phyloP scores from a whole-genome alignment of 2,888 invertebrate genomes.

The Artemia sinica region DNA sequence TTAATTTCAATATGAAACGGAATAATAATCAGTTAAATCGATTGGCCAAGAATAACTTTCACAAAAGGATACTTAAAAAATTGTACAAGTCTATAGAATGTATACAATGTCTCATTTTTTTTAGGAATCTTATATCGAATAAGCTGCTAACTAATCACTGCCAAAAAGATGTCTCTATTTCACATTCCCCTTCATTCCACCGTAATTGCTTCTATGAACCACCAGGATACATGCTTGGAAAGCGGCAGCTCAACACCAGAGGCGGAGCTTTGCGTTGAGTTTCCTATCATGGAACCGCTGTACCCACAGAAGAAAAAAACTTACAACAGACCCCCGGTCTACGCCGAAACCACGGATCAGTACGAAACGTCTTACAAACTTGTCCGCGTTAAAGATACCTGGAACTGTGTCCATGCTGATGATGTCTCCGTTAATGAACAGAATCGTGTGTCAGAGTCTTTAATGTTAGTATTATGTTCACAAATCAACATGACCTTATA shows the following conservation, averaged over 20 bases:
- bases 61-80: too few species aligned
- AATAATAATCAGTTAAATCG: too few species aligned
- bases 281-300: neutral
- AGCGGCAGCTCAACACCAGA: conserved; percentile 1
- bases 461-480: neutral
- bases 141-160: neutral
- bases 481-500: too few species aligned
- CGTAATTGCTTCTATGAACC: neutral
- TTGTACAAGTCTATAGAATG: too few species aligned
- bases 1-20: too few species aligned
- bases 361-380: conserved; percentile 8
- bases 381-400: conserved; percentile 4
- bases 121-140: too few species aligned
- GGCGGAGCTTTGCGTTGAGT: neutral
- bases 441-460: neutral
- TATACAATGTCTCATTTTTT: too few species aligned
- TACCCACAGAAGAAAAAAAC: neutral
- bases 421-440: neutral
- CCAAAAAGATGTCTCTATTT: neutral
- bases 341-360: neutral
- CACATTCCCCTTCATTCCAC: neutral
- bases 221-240: neutral
- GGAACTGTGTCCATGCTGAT: neutral
- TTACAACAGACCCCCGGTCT: neutral
- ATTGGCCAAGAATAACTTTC: too few species aligned